Conservation (phyloP, 2,797 vertebrate species). For the Notolepis coatsorum region DNA sequence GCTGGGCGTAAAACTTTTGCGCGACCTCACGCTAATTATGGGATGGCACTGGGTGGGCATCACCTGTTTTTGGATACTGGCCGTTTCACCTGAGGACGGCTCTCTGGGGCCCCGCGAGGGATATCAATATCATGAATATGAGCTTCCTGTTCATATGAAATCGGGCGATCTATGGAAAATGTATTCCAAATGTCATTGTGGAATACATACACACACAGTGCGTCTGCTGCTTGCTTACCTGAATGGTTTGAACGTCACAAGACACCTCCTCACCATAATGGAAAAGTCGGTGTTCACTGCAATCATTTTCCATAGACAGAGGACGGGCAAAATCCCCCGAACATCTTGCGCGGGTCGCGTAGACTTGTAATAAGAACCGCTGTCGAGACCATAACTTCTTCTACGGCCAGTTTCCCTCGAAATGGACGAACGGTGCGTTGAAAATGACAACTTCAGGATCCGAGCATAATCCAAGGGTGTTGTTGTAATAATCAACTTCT, state of each 20-base stretch:
- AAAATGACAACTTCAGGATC: slow-evolving; percentile 45
- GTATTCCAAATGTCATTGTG: too few relatives aligned
- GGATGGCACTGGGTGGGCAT: too few relatives aligned
- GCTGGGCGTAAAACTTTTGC: slow-evolving; percentile 31
- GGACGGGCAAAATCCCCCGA: slow-evolving; percentile 24
- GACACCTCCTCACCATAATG: slow-evolving; percentile 96
- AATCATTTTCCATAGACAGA: slow-evolving; percentile 67
- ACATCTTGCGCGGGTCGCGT: slow-evolving; percentile 18
- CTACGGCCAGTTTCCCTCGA: slow-evolving; percentile 1
- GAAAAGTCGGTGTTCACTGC: slow-evolving; percentile 86
- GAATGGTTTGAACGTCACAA: slow-evolving; percentile 97
- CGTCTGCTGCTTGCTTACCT: too few relatives aligned
- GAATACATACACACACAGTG: too few relatives aligned
- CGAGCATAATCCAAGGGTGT: background rate
- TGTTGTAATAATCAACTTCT: slow-evolving; percentile 60
- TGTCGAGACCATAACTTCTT: slow-evolving; percentile 42
- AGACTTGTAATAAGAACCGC: background rate
- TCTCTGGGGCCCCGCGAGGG: too few relatives aligned
- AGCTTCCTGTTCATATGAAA: too few relatives aligned
- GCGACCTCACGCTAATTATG: slow-evolving; percentile 36
- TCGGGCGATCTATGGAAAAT: too few relatives aligned
- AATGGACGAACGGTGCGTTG: background rate
- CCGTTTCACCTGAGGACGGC: too few relatives aligned
- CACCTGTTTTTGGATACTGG: too few relatives aligned
- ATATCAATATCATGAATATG: too few relatives aligned